Base-by-base conservation (phyloP, 2,888 invertebrate species). In the Scotopteryx bipunctaria region DNA sequence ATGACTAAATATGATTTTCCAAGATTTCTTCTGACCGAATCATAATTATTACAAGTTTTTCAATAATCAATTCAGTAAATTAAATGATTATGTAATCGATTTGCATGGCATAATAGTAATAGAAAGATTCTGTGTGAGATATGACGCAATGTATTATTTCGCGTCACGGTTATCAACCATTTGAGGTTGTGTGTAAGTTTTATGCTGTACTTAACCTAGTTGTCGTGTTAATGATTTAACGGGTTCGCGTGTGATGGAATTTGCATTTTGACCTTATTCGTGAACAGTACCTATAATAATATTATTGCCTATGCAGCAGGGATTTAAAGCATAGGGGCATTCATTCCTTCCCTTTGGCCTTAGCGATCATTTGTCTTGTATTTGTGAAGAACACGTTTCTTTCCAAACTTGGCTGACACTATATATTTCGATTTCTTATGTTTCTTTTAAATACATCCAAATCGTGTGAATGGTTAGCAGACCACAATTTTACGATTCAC, bases 61-160 rank as follows among this genome's bases (percentile, higher is more conserved):
- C 4, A 27, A 27, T 27, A 11, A 27, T 27, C 27, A 5, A 23
- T 23, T 23, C 23, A 23, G n/a, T n/a, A 16, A 35, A 19, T 23
- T 41, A 51, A 52, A 42, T 46, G 46, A 55, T 49, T 55, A 43
- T 15, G 32, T 27, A 55, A 59, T 51, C 47, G 46, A 55, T 49
- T 41, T 37, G 27, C 49, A 53, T 50, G 50, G 44, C 49, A 47
- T 50, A 55, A 46, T 9, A 47, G 29, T 27, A 27, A 27, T 27
- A 55, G 59, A 53, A n/a, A n/a, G 36, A 53, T 53, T 46, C 54
- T 11, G 25, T 46, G 25, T 48, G 45, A 46, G 29, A 13, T n/a
- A 9, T 9, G 9, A 27, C 37, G 53, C 44, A 59, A 59, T 47
- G 42, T 31, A 49, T 58, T 50, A 59, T 53, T 43, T 50, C 42